phyloP scores from a whole-genome alignment of 2,113 vertebrate species.

The Emberiza fucata region DNA sequence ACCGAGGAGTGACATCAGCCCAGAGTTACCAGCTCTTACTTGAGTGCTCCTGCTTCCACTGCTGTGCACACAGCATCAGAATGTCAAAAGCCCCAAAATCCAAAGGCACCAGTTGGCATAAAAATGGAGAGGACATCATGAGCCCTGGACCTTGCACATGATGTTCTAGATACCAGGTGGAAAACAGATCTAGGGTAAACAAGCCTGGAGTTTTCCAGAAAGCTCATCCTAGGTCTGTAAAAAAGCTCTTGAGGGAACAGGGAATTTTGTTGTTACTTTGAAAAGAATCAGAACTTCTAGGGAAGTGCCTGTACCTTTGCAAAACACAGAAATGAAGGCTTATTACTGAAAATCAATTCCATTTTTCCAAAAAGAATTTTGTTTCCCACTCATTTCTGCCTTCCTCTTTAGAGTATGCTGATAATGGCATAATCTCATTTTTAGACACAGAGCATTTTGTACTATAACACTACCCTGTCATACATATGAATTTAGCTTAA shows the following conservation, averaged over 20 bases:
- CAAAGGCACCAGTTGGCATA: neutral
- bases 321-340: neutral
- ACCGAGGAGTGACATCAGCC: fast-evolving
- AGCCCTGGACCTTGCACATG: neutral
- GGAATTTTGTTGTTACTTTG: neutral
- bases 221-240: neutral
- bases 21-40: neutral
- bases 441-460: neutral
- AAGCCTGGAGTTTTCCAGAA: neutral
- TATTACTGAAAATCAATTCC: neutral
- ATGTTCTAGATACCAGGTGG: neutral
- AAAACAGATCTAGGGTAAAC: neutral
- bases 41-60: neutral
- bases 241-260: neutral
- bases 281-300: neutral
- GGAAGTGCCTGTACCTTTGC: neutral
- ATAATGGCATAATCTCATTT: neutral
- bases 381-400: neutral
- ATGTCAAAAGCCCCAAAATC: neutral
- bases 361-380: neutral
- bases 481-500: neutral
- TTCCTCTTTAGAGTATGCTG: neutral
- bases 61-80: neutral
- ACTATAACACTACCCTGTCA: neutral
- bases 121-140: neutral